phyloP scores from a whole-genome alignment of 2,888 invertebrate genomes.

The Panorpa germanica region DNA sequence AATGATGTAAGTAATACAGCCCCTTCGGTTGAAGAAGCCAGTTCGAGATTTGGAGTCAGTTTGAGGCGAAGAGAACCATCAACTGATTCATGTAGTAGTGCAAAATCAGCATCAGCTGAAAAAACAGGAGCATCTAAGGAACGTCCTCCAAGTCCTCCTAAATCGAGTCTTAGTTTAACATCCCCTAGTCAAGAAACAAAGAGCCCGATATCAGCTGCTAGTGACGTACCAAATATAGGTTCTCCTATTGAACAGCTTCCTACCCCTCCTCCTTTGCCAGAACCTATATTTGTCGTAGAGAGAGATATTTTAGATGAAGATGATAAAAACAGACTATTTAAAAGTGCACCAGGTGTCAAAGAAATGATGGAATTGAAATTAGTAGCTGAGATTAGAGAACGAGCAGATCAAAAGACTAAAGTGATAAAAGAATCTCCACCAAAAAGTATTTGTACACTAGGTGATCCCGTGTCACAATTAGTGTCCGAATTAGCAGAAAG shows the following conservation, averaged over 20 bases:
- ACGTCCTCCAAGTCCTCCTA: slow-evolving; percentile 17
- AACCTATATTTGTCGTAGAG: slow-evolving; percentile 14
- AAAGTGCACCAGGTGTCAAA: no score
- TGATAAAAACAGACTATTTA: slow-evolving; percentile 13
- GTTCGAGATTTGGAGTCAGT: slow-evolving; percentile 50
- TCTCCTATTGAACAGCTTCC: slow-evolving; percentile 26
- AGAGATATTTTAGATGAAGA: slow-evolving; percentile 15
- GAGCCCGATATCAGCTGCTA: slow-evolving; percentile 23
- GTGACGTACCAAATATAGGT: slow-evolving; percentile 27
- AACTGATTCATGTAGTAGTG: slow-evolving; percentile 34
- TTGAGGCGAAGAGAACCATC: slow-evolving; percentile 44
- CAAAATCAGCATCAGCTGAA: slow-evolving; percentile 25
- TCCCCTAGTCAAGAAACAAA: slow-evolving; percentile 23
- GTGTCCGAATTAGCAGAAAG: slow-evolving; percentile 74
- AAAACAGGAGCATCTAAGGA: slow-evolving; percentile 4
- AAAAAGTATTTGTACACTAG: slow-evolving; percentile 18
- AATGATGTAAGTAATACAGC: slow-evolving; percentile 40
- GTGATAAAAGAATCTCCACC: slow-evolving; percentile 31
- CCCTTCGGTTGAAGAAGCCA: slow-evolving; percentile 51
- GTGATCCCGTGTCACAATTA: slow-evolving; percentile 62
- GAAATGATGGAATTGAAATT: slow-evolving; percentile 66
- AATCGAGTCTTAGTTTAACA: slow-evolving; percentile 22
- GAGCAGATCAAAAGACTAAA: slow-evolving; percentile 42
- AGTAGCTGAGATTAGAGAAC: slow-evolving; percentile 69
- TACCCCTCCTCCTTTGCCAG: slow-evolving; percentile 18